Evolutionary conservation across 2,797 vertebrate genomes (phyloP).

Genomic region (Paguma larvata): DNA sequence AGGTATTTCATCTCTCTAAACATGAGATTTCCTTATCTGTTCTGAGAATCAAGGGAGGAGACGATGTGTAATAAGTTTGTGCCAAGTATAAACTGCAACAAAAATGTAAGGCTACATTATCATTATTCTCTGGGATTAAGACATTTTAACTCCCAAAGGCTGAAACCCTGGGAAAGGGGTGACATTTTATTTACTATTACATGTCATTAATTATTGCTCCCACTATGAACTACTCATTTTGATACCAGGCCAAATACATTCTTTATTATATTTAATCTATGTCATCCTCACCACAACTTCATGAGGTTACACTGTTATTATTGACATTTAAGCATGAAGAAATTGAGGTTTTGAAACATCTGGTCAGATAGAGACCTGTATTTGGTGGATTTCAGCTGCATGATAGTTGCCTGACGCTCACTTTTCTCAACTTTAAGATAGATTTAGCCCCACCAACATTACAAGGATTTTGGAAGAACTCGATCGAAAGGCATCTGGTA

Average conservation of each 20-base stretch:
- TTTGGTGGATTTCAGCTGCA: not conserved
- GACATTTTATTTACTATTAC: not conserved
- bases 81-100: constrained; percentile 12
- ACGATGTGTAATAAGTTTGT: constrained; percentile 28
- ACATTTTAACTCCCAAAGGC: not conserved
- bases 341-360: not conserved
- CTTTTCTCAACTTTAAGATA: not conserved
- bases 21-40: not conserved
- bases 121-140: not conserved
- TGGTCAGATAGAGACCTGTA: not conserved
- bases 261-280: not conserved
- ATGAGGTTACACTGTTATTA: not conserved
- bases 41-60: not conserved
- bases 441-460: not conserved
- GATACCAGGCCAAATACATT: not conserved
- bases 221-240: constrained; percentile 32
- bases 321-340: constrained; percentile 29
- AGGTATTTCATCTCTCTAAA: not conserved
- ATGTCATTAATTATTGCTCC: not conserved
- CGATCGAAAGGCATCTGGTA: not conserved
- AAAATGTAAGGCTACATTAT: not conserved
- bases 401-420: not conserved
- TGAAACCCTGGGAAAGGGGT: not conserved
- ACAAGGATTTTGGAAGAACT: not conserved
- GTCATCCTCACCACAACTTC: not conserved